Evolutionary conservation across 2,113 vertebrate species (phyloP).

Genomic region (Gymnobelideus leadbeateri): DNA sequence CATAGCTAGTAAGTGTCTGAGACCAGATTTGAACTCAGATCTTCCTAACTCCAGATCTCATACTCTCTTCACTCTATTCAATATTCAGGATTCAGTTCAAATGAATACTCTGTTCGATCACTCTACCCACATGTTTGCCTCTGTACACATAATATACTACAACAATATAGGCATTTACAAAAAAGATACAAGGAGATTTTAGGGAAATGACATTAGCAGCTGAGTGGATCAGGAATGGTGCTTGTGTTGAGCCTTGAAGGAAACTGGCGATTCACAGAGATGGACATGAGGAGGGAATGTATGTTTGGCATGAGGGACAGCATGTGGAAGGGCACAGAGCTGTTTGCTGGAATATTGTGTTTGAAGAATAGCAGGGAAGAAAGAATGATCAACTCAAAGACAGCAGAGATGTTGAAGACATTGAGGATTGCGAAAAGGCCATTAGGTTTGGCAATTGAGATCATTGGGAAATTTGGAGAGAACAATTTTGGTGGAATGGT

Average conservation of each 20-base stretch:
- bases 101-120: background rate
- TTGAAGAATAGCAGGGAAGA: background rate
- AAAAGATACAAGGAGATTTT: too few relatives aligned
- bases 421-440: too few relatives aligned
- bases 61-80: background rate
- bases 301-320: too few relatives aligned
- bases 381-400: too few relatives aligned
- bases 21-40: background rate
- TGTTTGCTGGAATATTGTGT: background rate
- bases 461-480: too few relatives aligned
- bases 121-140: background rate
- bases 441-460: too few relatives aligned
- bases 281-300: background rate
- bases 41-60: background rate
- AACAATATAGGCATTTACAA: too few relatives aligned
- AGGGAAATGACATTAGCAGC: background rate
- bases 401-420: too few relatives aligned
- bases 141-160: background rate
- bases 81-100: too few relatives aligned
- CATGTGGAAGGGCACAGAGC: background rate
- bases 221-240: background rate
- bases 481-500: too few relatives aligned
- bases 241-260: background rate
- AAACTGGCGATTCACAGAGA: background rate
- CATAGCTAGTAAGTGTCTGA: background rate